These are phyloP conservation scores for Poeciliopsis turneri DNA, from an alignment of 2,797 vertebrate species.

Conservation along the genomic window DNA sequence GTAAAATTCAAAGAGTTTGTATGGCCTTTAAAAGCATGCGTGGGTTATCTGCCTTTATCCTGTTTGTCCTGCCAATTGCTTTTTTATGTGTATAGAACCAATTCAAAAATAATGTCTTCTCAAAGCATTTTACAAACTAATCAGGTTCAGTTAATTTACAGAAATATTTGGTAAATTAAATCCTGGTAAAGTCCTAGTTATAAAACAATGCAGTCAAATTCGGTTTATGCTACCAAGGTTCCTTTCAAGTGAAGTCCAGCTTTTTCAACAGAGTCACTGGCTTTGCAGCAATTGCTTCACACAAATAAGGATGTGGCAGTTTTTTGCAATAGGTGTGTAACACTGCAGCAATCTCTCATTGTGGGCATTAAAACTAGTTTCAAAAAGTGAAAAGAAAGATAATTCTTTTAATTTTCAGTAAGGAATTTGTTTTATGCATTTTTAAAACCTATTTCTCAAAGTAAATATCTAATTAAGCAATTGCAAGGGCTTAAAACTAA, in stretches of 20 bases:
- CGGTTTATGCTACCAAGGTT: too few species aligned
- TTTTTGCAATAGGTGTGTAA: not conserved
- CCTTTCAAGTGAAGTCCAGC: too few species aligned
- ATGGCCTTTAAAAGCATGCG: not conserved
- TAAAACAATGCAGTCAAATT: too few species aligned
- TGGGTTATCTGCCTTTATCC: not conserved
- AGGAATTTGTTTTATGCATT: not conserved
- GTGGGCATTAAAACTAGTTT: not conserved
- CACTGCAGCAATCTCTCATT: not conserved
- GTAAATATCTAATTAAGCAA: not conserved
- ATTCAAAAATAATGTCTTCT: too few species aligned
- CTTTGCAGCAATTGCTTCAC: not conserved
- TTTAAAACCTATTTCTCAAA: not conserved
- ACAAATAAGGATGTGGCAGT: not conserved
- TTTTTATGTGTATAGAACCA: too few species aligned
- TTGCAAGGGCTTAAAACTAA: not conserved
- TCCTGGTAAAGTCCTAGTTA: too few species aligned
- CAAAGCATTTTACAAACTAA: too few species aligned
- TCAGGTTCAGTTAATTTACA: too few species aligned
- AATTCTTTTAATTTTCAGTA: not conserved
- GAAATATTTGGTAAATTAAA: too few species aligned
- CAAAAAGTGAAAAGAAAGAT: not conserved
- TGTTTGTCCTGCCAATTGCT: not conserved
- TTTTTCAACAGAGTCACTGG: not conserved
- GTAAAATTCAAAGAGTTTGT: not conserved